A percentile compares a stretch with the other conserved stretches of the same genome.
Conservation (phyloP, 2,797 vertebrate species). For the Florisuga fusca region DNA sequence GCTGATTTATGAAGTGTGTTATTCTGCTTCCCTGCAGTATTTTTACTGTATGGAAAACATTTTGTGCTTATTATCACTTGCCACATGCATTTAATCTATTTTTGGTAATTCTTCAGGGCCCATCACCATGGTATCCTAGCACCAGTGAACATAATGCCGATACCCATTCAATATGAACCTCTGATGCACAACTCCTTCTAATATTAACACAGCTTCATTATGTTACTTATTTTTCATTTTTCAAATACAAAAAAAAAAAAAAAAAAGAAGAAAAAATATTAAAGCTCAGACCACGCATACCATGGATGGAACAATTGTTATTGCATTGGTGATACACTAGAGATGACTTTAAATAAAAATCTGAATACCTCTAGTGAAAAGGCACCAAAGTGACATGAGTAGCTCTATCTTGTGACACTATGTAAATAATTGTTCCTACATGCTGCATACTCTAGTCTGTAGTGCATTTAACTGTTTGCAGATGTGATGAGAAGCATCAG, state of each 20-base stretch:
- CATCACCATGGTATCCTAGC: constrained; percentile 74
- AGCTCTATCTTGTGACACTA: not conserved
- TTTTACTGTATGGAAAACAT: constrained; percentile 72
- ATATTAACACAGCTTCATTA: constrained; percentile 48
- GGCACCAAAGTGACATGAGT: not conserved
- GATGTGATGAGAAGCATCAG: not conserved
- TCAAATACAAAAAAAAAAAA: not conserved
- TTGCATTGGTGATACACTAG: not conserved
- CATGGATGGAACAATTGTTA: not conserved
- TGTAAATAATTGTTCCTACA: not conserved
- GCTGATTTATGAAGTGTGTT: constrained; percentile 37
- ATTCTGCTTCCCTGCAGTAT: constrained; percentile 40
- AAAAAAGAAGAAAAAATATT: not conserved
- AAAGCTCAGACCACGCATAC: not conserved
- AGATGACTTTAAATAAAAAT: not conserved
- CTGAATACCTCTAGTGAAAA: not conserved
- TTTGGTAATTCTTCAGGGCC: constrained; percentile 68
- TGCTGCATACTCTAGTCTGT: not conserved
- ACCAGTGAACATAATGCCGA: constrained; percentile 39
- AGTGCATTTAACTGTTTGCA: not conserved
- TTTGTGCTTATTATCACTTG: constrained; percentile 74
- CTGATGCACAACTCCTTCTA: constrained; percentile 45
- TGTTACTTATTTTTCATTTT: constrained; percentile 30
- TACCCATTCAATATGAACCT: constrained; percentile 53
- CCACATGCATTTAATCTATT: constrained; percentile 74